phyloP scores from a whole-genome alignment of 2,888 invertebrate genomes.

The Drosophila monieri region DNA sequence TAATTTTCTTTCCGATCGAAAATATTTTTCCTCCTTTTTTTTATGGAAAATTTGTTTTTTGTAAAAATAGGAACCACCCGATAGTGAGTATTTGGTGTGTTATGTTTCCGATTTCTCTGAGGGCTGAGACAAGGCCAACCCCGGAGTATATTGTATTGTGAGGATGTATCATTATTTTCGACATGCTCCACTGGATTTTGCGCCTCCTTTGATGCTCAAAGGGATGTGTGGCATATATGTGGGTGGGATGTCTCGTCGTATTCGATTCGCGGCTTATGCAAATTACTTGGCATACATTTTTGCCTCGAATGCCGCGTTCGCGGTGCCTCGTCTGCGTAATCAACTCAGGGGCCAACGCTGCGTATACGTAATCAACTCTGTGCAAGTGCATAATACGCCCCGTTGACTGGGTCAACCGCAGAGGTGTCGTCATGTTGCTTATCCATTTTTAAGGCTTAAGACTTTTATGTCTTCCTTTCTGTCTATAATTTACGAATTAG shows the following conservation, averaged over 20 bases:
- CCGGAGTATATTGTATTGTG: conserved; percentile 3
- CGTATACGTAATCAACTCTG: conserved; percentile 56
- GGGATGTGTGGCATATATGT: conserved; percentile 7
- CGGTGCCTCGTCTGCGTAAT: conserved; percentile 22
- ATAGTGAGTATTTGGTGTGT: too few relatives aligned
- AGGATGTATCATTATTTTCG: conserved; percentile 52
- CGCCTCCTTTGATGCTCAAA: conserved; percentile 34
- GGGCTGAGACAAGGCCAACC: background rate
- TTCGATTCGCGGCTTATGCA: conserved; percentile 54
- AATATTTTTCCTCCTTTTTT: background rate
- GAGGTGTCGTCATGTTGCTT: background rate
- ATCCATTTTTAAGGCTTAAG: background rate
- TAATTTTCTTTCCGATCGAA: background rate
- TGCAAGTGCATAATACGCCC: conserved; percentile 36
- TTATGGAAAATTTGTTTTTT: background rate
- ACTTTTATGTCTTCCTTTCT: background rate
- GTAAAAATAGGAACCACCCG: background rate
- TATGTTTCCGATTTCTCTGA: background rate
- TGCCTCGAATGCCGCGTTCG: background rate
- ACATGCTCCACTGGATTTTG: conserved; percentile 35
- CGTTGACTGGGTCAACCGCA: conserved; percentile 32
- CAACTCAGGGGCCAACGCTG: conserved; percentile 35
- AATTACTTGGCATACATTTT: conserved; percentile 51
- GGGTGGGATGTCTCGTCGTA: too few relatives aligned
- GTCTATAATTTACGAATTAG: conserved; percentile 36